Base-by-base conservation (phyloP, 64 coral and sea anemone species). In the Montipora foliosa region DNA sequence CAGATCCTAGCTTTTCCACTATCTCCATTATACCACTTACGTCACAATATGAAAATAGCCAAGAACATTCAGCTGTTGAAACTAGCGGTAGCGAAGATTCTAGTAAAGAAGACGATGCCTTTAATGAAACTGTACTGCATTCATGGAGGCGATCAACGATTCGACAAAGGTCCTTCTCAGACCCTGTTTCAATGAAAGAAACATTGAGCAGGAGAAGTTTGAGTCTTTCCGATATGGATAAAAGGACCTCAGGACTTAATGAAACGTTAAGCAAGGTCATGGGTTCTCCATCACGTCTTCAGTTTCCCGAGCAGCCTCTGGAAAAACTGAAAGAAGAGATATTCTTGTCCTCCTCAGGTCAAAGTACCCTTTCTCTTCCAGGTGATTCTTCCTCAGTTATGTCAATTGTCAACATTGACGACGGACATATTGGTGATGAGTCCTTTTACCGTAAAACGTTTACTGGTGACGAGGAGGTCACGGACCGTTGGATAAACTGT, bases 221-320 rank as follows among this genome's bases (percentile, higher is more conserved):
- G 64, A 86, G 82, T 46, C 82, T 86, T 13, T 64, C 82, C 11
- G 47, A 86, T 72, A 71, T 86, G 37, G 62, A 85, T 46, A 59
- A 84, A 15, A n/a, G 21, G 21, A 47, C 7, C 49, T 67, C 60
- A 67, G 22, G 66, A 51, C 37, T 69, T 49, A 4, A 48, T 22
- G 66, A 86, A 67, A 86, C 82, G 22, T 68, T 86, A 6, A 3
- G 71, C 45, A 86, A 72, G n/a, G 66, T 86, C 12, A 72, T 20
- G 45, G 44, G 17, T 4, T 71, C 82, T 71, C 82, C 82, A 51
- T 86, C 82, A 46, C 62, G 82, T 7, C 82, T 86, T 49, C 66
- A 51, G 68, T 86, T 86, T 72, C 82, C 64, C 45, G 82, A 86
- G 12, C 62, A 72, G 46, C 16, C 45, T 69, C 66, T 86, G 46